phyloP scores from a whole-genome alignment of 2,797 vertebrate genomes.

The Echeneis naucrates region DNA sequence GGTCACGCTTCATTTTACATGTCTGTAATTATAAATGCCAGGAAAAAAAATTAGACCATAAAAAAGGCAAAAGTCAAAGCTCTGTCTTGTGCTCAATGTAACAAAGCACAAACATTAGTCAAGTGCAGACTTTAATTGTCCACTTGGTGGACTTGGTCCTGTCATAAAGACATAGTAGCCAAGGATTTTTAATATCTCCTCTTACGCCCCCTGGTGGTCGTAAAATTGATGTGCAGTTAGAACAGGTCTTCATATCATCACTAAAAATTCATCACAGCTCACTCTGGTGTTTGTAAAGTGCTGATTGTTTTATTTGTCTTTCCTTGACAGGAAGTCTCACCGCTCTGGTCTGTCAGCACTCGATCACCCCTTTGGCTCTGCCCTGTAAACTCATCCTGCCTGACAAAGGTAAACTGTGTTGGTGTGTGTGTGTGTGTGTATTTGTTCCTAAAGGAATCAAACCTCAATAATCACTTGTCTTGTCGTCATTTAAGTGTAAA shows the following conservation, averaged over 20 bases:
- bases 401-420: slow-evolving; percentile 90
- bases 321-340: slow-evolving; percentile 91
- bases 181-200: background rate
- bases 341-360: slow-evolving; percentile 96
- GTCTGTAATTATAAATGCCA: no score
- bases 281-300: no score
- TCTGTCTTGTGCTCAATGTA: background rate
- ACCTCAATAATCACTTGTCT: slow-evolving; percentile 4
- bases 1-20: no score
- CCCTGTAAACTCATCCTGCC: slow-evolving; percentile 97
- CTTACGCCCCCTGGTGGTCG: slow-evolving; percentile 66
- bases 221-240: slow-evolving; percentile 9
- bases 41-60: no score
- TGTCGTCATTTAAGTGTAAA: no score
- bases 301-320: slow-evolving; percentile 7
- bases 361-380: slow-evolving; percentile 94
- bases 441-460: background rate
- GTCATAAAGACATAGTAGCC: background rate
- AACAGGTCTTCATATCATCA: background rate
- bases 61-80: no score
- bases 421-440: background rate
- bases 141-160: background rate
- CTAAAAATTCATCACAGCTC: background rate
- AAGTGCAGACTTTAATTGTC: background rate
- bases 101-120: background rate